phyloP scores from a whole-genome alignment of 2,888 invertebrate species.

The Tenthredo mesomela region DNA sequence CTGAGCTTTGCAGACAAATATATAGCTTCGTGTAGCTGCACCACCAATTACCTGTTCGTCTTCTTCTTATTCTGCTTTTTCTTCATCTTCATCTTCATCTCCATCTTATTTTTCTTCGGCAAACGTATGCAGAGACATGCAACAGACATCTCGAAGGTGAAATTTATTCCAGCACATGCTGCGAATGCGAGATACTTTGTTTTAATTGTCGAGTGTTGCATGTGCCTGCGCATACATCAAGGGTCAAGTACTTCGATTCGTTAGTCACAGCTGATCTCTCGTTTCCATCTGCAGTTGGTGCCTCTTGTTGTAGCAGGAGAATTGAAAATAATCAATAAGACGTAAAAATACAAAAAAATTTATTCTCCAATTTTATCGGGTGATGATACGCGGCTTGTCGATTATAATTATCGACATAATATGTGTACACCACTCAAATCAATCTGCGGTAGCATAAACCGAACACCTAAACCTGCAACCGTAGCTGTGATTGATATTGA shows the following conservation, averaged over 20 bases:
- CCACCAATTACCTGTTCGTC: background rate
- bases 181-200: slow-evolving; percentile 65
- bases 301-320: background rate
- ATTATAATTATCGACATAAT: slow-evolving; percentile 23
- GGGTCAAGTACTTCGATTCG: slow-evolving; percentile 48
- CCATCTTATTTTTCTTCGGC: slow-evolving; percentile 45
- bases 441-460: slow-evolving; percentile 59
- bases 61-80: background rate
- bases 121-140: slow-evolving; percentile 74
- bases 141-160: slow-evolving; percentile 70
- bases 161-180: slow-evolving; percentile 72
- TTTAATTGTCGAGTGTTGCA: slow-evolving; percentile 59
- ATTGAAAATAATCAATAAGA: background rate
- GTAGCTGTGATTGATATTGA: slow-evolving; percentile 65
- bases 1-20: background rate
- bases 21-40: background rate
- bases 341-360: background rate
- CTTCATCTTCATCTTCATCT: slow-evolving; percentile 9
- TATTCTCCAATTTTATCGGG: slow-evolving; percentile 18
- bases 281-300: slow-evolving; percentile 8
- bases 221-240: slow-evolving; percentile 52
- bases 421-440: slow-evolving; percentile 60
- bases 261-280: slow-evolving; percentile 41
- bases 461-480: slow-evolving; percentile 58
- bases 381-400: slow-evolving; percentile 29